Conservation (phyloP, 2,888 invertebrate genomes). For the Thereva unica region DNA sequence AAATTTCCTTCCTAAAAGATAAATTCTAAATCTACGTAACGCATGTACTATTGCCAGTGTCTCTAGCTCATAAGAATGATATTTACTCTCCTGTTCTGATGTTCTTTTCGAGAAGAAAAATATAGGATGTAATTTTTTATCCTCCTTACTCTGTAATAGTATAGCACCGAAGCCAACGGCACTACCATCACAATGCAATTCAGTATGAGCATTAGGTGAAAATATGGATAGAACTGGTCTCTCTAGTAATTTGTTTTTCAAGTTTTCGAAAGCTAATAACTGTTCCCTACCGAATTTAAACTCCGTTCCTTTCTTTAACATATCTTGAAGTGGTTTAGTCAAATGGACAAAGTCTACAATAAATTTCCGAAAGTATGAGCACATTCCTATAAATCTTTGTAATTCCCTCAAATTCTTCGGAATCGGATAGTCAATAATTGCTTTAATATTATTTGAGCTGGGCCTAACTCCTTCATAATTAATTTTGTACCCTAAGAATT, state of each 20-base stretch:
- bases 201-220: slow-evolving; percentile 45
- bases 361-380: slow-evolving; percentile 41
- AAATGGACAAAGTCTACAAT: slow-evolving; percentile 40
- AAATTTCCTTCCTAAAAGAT: slow-evolving; percentile 45
- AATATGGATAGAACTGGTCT: slow-evolving; percentile 47
- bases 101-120: slow-evolving; percentile 48
- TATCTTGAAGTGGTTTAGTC: slow-evolving; percentile 48
- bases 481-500: slow-evolving; percentile 45
- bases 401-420: slow-evolving; percentile 44
- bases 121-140: slow-evolving; percentile 46
- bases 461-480: slow-evolving; percentile 41
- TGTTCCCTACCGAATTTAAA: slow-evolving; percentile 34
- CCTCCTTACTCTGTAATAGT: slow-evolving; percentile 43
- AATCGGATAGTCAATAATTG: slow-evolving; percentile 44
- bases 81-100: slow-evolving; percentile 44
- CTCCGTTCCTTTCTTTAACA: slow-evolving; percentile 40
- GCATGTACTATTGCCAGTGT: slow-evolving; percentile 47
- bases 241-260: slow-evolving; percentile 34
- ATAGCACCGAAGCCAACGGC: slow-evolving; percentile 45
- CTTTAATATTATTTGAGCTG: slow-evolving; percentile 38
- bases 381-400: slow-evolving; percentile 40
- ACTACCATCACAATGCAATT: slow-evolving; percentile 49
- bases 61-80: slow-evolving; percentile 49
- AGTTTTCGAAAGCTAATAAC: slow-evolving; percentile 24
- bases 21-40: slow-evolving; percentile 45